Percentiles rank a stretch among this genome's conserved stretches.
Conservation (phyloP, 2,888 invertebrate genomes). For the Ichneumon xanthorius region DNA sequence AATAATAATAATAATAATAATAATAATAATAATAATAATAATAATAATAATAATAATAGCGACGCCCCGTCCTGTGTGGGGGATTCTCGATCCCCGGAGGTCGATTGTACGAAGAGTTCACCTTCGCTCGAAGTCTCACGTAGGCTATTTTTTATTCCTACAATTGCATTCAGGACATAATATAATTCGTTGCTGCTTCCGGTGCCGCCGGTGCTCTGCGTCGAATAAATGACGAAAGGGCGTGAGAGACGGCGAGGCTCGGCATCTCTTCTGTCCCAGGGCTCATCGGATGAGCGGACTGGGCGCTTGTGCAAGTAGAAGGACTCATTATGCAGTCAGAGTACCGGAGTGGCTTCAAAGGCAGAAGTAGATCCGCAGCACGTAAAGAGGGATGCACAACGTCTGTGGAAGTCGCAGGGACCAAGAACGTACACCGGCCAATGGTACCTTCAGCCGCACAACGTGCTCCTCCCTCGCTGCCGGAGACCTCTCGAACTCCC, state of each 20-base stretch:
- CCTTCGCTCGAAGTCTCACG: constrained; percentile 6
- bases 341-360: constrained; percentile 73
- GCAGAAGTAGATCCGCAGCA: constrained; percentile 52
- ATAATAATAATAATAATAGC: neutral
- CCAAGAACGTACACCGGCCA: constrained; percentile 21
- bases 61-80: too few species aligned
- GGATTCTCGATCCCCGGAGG: too few species aligned
- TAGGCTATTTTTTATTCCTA: neutral
- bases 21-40: too few species aligned
- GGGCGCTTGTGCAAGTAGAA: constrained; percentile 72
- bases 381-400: constrained; percentile 16
- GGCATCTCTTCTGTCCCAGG: constrained; percentile 13
- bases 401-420: constrained; percentile 34
- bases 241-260: neutral
- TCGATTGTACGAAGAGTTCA: too few species aligned
- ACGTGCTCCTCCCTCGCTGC: constrained; percentile 8
- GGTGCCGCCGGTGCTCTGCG: constrained; percentile 3
- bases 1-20: too few species aligned
- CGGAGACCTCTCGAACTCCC: constrained; percentile 38
- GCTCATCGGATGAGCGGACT: constrained; percentile 23
- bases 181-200: constrained; percentile 33
- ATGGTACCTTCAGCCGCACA: constrained; percentile 12
- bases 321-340: constrained; percentile 78
- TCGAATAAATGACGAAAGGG: constrained; percentile 47
- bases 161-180: constrained; percentile 45